phyloP scores from a whole-genome alignment of 2,113 vertebrate species.

The Microtus richardsoni region DNA sequence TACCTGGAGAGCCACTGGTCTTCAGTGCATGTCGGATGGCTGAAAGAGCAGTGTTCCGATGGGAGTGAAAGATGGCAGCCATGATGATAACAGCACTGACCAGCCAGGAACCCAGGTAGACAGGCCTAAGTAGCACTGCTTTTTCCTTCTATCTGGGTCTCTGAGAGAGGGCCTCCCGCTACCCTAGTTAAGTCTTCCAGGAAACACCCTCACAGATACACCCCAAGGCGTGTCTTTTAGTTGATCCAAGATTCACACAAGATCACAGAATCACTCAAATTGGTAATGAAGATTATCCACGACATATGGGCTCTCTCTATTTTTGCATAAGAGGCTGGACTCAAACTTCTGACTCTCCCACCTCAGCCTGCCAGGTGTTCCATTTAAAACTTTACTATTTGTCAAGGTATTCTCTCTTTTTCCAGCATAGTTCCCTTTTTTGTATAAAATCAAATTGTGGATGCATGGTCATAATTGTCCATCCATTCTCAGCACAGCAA shows the following conservation, averaged over 20 bases:
- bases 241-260: too few species aligned
- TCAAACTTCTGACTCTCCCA: too few species aligned
- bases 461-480: neutral
- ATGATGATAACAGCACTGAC: too few species aligned
- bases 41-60: neutral
- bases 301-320: neutral
- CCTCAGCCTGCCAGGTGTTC: too few species aligned
- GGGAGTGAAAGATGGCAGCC: neutral
- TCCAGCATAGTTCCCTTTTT: neutral
- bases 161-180: neutral
- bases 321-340: too few species aligned
- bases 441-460: slow-evolving; percentile 4
- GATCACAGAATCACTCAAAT: too few species aligned
- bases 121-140: neutral
- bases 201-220: neutral
- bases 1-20: neutral
- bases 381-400: neutral
- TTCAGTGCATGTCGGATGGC: too few species aligned
- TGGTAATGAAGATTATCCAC: neutral
- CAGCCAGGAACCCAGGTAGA: neutral
- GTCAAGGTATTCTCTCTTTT: neutral
- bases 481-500: slow-evolving; percentile 5
- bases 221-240: too few species aligned
- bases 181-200: neutral
- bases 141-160: neutral